Evolutionary conservation across 2,113 vertebrate species (phyloP), one percentile per base, ranked within the genome.

Genomic region (Pseudopodoces humilis): DNA sequence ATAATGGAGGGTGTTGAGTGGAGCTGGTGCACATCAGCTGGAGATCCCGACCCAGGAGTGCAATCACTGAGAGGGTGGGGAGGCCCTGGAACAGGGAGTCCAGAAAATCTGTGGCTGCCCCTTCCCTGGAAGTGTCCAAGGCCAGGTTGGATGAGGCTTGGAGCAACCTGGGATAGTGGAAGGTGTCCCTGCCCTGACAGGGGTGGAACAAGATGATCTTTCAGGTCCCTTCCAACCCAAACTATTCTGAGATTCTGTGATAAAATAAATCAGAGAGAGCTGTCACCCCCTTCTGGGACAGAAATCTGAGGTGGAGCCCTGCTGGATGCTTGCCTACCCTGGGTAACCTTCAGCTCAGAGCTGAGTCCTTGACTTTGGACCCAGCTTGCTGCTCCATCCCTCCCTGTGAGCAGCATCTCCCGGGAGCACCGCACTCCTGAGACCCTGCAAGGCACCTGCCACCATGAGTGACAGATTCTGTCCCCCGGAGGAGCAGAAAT

Each of bases 391-490:
- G 44, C 46, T 90, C 37, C 68, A n/a, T 39, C 31, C 63, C 22
- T 64, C 44, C 44, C 11, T 1, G 15, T 4, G 2, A n/a, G 86
- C 88, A 83, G 30, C 75, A 23, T 79, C 27, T 0, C 59, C 47
- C 0, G 0, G 50, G 70, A 72, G 13, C 11, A 4, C 1, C 0
- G 2, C 0, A 0, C 33, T 33, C 25, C 33, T 1, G 2, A 47
- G 52, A 19, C n/a, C 75, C 85, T 52, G 1, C 74, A 2, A 21
- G 20, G 35, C 53, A 13, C 46, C 86, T 8, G 3, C 0, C 0
- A 14, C 55, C n/a, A 22, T 7, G 19, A 20, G 24, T 15, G 52
- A 49, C 80, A 22, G 70, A 70, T 64, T 69, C 62, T 21, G 39
- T 63, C 14, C n/a, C 83, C 13, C 0, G 0, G 6, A n/a, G 78